Base-by-base conservation (phyloP, 2,797 vertebrate species). In the Myotis pilosus region DNA sequence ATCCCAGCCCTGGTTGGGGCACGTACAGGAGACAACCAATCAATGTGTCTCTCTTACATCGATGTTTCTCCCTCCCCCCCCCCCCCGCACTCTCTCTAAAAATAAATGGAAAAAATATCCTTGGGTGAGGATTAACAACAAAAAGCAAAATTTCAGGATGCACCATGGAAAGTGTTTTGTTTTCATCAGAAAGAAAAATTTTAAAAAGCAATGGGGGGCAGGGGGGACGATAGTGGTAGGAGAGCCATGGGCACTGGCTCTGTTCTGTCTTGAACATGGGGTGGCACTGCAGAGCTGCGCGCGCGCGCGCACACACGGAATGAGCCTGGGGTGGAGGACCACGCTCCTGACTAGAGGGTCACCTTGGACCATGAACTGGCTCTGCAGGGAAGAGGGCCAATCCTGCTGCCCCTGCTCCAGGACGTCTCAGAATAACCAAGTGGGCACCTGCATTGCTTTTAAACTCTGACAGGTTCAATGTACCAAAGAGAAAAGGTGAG, bases 191-290 rank as follows among this genome's bases (percentile, higher is more conserved):
- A 79, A n/a, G 17, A 57, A 76, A 38, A 22, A 3, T 28, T n/a
- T 30, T 25, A 16, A 23, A 62, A 76, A 79, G 20, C 20, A 47
- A 28, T 2, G 2, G 19, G 55, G 69, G 20, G 1, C 4, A 0
- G 1, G 6, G 0, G 9, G 5, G 55, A n/a, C 15, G 41, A 66
- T 2, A 12, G 33, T 57, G 19, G 17, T 20, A 38, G 0, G 15
- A 71, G 57, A 78, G 47, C 53, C 17, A 16, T 5, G 20, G 13
- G 33, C 10, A 28, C 20, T 0, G 11, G 25, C 30, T 41, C 1
- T 17, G 49, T 3, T 85, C 36, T 5, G 2, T 25, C 60, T 7
- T 20, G 15, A 44, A 6, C 2, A 5, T 7, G n/a, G 47, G 71
- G 11, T 62, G 28, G 13, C 60, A 2, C 60, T 36, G 23, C 38